Evolutionary conservation across 2,888 invertebrate genomes (phyloP).

Genomic region (Nysson spinosus): DNA sequence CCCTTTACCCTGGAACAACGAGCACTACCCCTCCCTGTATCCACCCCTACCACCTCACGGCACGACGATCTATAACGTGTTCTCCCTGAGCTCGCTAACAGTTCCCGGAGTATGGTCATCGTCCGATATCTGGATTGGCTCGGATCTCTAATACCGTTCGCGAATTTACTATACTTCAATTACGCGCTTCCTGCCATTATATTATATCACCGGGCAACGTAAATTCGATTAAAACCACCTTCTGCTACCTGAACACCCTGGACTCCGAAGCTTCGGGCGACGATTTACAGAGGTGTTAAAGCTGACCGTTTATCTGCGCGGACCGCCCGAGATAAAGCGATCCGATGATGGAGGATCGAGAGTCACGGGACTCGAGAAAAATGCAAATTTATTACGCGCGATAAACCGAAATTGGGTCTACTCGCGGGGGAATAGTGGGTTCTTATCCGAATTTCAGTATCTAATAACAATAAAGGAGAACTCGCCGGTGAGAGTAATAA

Average conservation of each 20-base stretch:
- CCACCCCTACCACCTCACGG: neutral
- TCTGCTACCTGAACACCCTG: too few relatives aligned
- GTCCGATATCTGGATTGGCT: conserved; percentile 18
- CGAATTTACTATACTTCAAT: too few relatives aligned
- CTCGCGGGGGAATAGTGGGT: conserved; percentile 7
- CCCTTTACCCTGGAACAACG: conserved; percentile 38
- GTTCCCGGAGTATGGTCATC: conserved; percentile 9
- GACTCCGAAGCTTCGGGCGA: too few relatives aligned
- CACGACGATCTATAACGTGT: conserved; percentile 40
- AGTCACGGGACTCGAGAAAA: conserved; percentile 6
- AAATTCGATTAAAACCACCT: too few relatives aligned
- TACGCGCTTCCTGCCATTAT: too few relatives aligned
- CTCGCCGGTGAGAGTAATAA: conserved; percentile 33
- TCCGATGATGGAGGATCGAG: neutral
- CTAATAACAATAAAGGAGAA: conserved; percentile 46
- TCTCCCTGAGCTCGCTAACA: conserved; percentile 9
- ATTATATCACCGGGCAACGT: too few relatives aligned
- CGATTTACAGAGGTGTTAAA: too few relatives aligned
- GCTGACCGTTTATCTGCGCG: too few relatives aligned
- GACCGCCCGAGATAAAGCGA: neutral
- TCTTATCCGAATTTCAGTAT: conserved; percentile 43
- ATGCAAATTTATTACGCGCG: conserved; percentile 1
- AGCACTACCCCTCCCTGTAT: conserved; percentile 3
- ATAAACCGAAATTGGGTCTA: conserved; percentile 31
- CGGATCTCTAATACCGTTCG: too few relatives aligned